Evolutionary conservation across 2,888 invertebrate genomes (phyloP).

Genomic region (Lepeophtheirus nordmannii): DNA sequence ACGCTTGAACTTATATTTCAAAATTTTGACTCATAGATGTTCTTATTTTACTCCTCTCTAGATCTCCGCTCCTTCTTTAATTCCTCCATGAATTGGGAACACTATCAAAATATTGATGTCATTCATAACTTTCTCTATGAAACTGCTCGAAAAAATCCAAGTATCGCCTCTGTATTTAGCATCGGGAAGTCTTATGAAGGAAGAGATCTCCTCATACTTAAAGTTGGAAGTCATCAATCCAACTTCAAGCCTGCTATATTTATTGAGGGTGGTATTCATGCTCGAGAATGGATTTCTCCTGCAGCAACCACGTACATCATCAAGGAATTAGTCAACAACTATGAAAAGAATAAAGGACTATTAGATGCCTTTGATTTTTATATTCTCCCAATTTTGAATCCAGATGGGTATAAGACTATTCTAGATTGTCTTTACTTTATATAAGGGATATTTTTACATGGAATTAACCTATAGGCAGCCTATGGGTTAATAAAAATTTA

Average conservation of each 20-base stretch:
- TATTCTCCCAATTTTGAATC: constrained; percentile 57
- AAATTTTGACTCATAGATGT: no score
- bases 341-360: constrained; percentile 33
- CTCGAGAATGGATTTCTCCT: constrained; percentile 54
- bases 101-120: not conserved
- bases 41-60: no score
- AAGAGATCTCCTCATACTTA: constrained; percentile 51
- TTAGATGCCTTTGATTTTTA: constrained; percentile 54
- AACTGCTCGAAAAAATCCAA: not conserved
- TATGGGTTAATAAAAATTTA: no score
- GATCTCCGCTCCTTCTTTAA: no score
- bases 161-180: constrained; percentile 41
- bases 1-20: no score
- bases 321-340: constrained; percentile 10
- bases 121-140: not conserved
- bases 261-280: constrained; percentile 49
- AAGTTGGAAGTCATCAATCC: constrained; percentile 39
- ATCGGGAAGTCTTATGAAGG: constrained; percentile 58
- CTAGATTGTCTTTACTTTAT: constrained; percentile 51
- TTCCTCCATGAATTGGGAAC: not conserved
- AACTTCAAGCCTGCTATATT: constrained; percentile 12
- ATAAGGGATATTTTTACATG: constrained; percentile 44
- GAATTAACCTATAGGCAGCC: no score
- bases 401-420: constrained; percentile 54
- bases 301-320: constrained; percentile 28